phyloP scores from a whole-genome alignment of 2,113 vertebrate species.

The Cryptotis parvus region DNA sequence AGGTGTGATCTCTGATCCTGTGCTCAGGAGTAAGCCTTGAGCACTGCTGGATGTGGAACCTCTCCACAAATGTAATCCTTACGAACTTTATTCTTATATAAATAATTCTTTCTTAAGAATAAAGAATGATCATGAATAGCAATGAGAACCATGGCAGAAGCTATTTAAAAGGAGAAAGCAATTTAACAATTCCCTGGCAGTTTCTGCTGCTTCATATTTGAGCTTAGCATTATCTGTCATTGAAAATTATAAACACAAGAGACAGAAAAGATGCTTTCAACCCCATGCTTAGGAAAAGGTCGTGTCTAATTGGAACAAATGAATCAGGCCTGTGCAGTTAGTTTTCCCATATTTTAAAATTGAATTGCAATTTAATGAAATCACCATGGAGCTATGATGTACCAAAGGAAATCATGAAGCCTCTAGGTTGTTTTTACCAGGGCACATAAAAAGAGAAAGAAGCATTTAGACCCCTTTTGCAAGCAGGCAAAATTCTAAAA shows the following conservation, averaged over 20 bases:
- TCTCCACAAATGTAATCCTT: not conserved
- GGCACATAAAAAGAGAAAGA: not conserved
- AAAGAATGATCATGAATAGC: not conserved
- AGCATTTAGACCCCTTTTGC: not conserved
- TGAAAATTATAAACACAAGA: not conserved
- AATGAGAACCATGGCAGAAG: not conserved
- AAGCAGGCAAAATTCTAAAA: not conserved
- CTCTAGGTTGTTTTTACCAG: not conserved
- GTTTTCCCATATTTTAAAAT: slow-evolving; percentile 26
- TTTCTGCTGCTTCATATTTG: slow-evolving; percentile 29
- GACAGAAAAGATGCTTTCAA: not conserved
- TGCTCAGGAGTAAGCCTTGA: no score
- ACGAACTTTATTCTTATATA: not conserved
- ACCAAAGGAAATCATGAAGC: not conserved
- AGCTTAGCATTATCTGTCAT: slow-evolving; percentile 35
- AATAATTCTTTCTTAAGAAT: slow-evolving; percentile 5
- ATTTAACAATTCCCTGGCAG: not conserved
- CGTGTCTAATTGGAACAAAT: slow-evolving; percentile 8
- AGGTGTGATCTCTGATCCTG: no score
- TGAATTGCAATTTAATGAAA: slow-evolving; percentile 31
- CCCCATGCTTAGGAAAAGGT: not conserved
- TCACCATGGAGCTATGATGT: not conserved
- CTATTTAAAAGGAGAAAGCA: slow-evolving; percentile 4
- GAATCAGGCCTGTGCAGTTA: not conserved
- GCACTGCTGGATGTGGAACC: no score